Conservation (phyloP, 2,113 vertebrate genomes). For the Lipophrys pholis region DNA sequence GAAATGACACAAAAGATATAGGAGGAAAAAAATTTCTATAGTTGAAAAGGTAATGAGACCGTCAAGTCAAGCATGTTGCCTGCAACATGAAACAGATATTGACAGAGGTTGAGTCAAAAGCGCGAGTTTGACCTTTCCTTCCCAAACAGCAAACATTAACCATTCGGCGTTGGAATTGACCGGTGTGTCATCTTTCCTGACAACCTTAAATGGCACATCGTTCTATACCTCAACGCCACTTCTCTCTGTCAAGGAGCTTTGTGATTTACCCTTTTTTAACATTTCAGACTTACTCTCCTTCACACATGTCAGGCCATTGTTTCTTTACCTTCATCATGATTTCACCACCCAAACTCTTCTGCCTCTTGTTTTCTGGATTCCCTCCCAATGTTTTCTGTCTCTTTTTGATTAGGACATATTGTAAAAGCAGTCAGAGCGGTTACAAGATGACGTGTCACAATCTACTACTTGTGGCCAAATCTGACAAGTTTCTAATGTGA, state of each 20-base stretch:
- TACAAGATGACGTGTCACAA: too few relatives aligned
- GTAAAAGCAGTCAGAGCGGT: neutral
- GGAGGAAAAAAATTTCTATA: neutral
- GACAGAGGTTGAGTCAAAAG: constrained; percentile 44
- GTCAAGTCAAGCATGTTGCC: neutral
- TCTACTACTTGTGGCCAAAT: too few relatives aligned
- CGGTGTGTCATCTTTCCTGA: constrained; percentile 43
- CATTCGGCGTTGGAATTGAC: constrained; percentile 58
- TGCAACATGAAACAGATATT: constrained; percentile 19
- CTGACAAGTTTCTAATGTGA: too few relatives aligned
- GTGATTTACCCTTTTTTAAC: constrained; percentile 8
- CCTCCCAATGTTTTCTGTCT: neutral
- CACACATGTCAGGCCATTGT: neutral
- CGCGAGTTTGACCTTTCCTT: constrained; percentile 70
- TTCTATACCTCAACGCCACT: neutral
- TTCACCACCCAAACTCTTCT: neutral
- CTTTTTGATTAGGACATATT: constrained; percentile 13
- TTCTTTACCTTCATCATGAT: constrained; percentile 3
- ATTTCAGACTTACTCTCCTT: neutral
- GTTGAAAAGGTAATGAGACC: constrained; percentile 25
- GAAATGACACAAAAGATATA: neutral
- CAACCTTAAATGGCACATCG: constrained; percentile 45
- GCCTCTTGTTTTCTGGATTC: neutral
- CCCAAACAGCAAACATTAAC: constrained; percentile 62
- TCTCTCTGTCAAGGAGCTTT: neutral